Evolutionary conservation across 1,140 invertebrate species (phyloP), one percentile per base, ranked within the genome.

Genomic region (Papilio aristodemus): DNA sequence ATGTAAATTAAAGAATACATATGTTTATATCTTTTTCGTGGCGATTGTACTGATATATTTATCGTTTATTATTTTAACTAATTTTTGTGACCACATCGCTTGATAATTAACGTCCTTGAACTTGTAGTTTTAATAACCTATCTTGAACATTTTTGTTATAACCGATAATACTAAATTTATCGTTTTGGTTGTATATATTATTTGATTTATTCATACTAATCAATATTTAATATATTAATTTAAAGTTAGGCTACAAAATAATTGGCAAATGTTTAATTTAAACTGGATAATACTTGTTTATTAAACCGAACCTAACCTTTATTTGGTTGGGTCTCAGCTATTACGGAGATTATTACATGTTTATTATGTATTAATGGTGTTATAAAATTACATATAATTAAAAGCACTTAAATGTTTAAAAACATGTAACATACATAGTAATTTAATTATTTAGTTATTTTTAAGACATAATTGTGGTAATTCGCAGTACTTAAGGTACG

Each of bases 1-100:
- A 77, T 81, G 74, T 69, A 77, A 75, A 81, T 80, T 69, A 71
- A 36, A 54, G 69, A 72, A 71, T 59, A 17, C 64, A 70, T 75
- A 70, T 73, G 50, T 59, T 54, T 70, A 73, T 70, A 72, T 71
- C 68, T 66, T 71, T 69, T 67, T 22, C 32, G 58, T 1, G 41
- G 32, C 27, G 39, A 66, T 66, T 66, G 25, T 11, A 19, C 62
- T 14, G 25, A 14, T 41, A 22, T 22, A 66, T 66, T 66, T 66
- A 66, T 60, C 17, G n/a, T 37, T 37, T 60, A 38, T 60, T 60
- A 60, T 60, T 60, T 0, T 50, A 50, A 22, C 14, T 10, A 19
- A 10, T 50, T 50, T 50, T 10, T 50, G 46, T 50, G 19, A 22
- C 11, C 43, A 22, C 2, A 50, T 2, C 17, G 17, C 19, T 4